Evolutionary conservation across 2,888 invertebrate species (phyloP).

Genomic region (Tigriopus californicus): DNA sequence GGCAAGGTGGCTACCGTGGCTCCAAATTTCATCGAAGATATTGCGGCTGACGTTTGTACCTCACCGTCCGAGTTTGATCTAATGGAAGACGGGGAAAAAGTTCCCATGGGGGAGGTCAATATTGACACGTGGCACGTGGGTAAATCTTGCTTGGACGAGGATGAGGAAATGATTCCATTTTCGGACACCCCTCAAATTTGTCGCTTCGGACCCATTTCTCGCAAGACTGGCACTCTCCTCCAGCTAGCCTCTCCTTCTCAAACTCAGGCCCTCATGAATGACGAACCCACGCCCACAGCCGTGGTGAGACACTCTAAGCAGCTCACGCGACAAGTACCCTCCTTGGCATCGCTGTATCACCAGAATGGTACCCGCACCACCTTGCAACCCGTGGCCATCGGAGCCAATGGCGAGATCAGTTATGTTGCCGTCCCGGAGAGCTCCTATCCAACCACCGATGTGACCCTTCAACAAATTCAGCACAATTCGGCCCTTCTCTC

Average conservation of each 20-base stretch:
- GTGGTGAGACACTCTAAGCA: slow-evolving; percentile 12
- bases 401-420: slow-evolving; percentile 10
- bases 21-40: not conserved
- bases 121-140: not conserved
- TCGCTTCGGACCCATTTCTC: slow-evolving; percentile 48
- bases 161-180: slow-evolving; percentile 47
- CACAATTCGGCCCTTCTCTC: not conserved
- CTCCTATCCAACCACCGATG: slow-evolving; percentile 22
- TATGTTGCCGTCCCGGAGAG: slow-evolving; percentile 6
- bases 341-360: not conserved
- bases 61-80: not conserved
- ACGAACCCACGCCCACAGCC: slow-evolving; percentile 16
- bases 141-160: slow-evolving; percentile 21
- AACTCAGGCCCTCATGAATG: slow-evolving; percentile 12
- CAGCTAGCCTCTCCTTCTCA: slow-evolving; percentile 19
- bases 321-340: slow-evolving; percentile 1
- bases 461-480: not conserved
- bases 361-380: slow-evolving; percentile 1
- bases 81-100: not conserved
- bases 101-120: slow-evolving; percentile 4
- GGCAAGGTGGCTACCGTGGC: not conserved
- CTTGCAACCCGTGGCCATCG: slow-evolving; percentile 11
- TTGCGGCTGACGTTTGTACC: not conserved
- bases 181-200: slow-evolving; percentile 40
- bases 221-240: slow-evolving; percentile 23